These are phyloP conservation scores for Blomia tropicalis DNA, from an alignment of 2,888 invertebrate genomes.

Conservation along the genomic window DNA sequence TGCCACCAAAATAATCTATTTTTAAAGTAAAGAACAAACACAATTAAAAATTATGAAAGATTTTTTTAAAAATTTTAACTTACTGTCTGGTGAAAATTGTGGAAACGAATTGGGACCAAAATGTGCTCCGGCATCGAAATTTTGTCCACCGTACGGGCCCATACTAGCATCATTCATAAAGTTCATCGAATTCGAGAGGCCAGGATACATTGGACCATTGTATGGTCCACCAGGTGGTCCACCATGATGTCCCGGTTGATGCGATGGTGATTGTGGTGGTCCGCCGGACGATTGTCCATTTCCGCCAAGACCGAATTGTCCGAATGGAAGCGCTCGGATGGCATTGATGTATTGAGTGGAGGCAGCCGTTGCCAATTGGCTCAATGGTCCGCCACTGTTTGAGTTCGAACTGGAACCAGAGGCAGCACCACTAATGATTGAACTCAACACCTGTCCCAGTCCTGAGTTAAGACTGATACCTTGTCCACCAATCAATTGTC, in stretches of 20 bases:
- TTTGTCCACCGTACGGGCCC: background rate
- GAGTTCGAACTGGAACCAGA: background rate
- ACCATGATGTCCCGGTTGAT: background rate
- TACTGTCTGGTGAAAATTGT: background rate
- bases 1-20: background rate
- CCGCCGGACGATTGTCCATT: background rate
- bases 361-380: background rate
- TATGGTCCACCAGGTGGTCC: background rate
- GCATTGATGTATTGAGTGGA: constrained; percentile 6
- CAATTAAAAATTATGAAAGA: background rate
- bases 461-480: constrained; percentile 15
- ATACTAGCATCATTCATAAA: background rate
- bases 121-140: background rate
- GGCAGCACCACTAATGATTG: constrained; percentile 1
- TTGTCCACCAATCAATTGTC: constrained; percentile 16
- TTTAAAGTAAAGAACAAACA: background rate
- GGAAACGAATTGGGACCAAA: background rate
- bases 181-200: background rate
- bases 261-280: background rate
- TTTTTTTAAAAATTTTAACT: background rate
- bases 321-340: background rate
- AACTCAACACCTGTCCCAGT: constrained; percentile 15
- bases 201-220: too few relatives aligned
- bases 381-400: background rate
- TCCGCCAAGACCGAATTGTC: background rate